Evolutionary conservation across 2,113 vertebrate species (phyloP).

Genomic region (Semicossyphus pulcher): DNA sequence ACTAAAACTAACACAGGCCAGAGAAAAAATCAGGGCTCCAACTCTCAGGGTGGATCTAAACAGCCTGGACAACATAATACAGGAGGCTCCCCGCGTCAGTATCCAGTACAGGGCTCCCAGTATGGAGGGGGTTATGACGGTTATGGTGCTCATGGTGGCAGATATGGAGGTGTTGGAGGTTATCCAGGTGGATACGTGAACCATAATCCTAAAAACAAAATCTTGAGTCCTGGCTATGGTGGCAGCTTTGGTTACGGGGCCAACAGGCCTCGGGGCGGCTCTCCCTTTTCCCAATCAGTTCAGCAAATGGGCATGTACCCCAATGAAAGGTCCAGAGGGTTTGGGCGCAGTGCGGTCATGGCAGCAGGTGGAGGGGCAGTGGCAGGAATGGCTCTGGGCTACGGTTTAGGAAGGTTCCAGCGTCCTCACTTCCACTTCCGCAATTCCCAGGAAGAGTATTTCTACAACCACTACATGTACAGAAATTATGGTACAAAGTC

Average conservation of each 20-base stretch:
- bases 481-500: constrained; percentile 64
- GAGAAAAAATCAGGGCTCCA: constrained; percentile 37
- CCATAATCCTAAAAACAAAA: constrained; percentile 68
- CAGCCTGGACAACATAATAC: constrained; percentile 35
- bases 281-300: constrained; percentile 75
- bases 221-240: constrained; percentile 78
- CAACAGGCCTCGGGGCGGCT: constrained; percentile 58
- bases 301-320: constrained; percentile 64
- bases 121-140: constrained; percentile 39
- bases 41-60: constrained; percentile 38
- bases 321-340: constrained; percentile 74
- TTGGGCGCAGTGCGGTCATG: constrained; percentile 73
- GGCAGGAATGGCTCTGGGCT: constrained; percentile 81
- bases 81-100: constrained; percentile 11
- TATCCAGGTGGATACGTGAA: constrained; percentile 20
- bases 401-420: constrained; percentile 78
- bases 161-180: constrained; percentile 9
- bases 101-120: constrained; percentile 36
- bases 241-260: constrained; percentile 70
- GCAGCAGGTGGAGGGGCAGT: constrained; percentile 76
- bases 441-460: constrained; percentile 71
- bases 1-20: constrained; percentile 8
- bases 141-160: constrained; percentile 29
- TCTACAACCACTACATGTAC: constrained; percentile 84
- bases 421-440: constrained; percentile 73